Base-by-base conservation (phyloP, 2,113 vertebrate species). In the Cepphus grylle region DNA sequence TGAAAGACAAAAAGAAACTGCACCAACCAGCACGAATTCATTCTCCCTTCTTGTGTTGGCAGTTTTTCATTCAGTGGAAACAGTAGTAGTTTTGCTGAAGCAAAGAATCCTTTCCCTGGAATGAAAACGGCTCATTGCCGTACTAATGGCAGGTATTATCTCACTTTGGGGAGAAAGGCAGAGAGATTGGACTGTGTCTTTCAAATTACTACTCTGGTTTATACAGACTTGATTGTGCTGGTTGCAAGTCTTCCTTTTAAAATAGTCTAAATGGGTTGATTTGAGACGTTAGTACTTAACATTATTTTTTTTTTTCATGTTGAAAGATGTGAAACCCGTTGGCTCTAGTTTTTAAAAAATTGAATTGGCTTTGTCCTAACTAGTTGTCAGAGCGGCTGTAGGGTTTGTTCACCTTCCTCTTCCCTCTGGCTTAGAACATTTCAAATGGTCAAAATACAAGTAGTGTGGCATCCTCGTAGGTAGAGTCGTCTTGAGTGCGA, bases 91-190 rank as follows among this genome's bases (percentile, higher is more conserved):
- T 92, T 53, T 74, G 74, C 70, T 90, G 86, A 82, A 88, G 70
- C 69, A 47, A 43, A 69, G 62, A 55, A n/a, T 76, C 43, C 23
- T 94, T 69, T 38, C 30, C 40, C 32, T 89, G 19, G 30, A 45
- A 56, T 38, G 45, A 32, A 52, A 50, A 65, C 0, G 0, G 18
- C n/a, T 69, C 29, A 5, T 40, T 65, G 40, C 29, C 7, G 0
- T 61, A 23, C 40, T 52, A n/a, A 8, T 42, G 36, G 55, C 55
- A 81, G 49, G 40, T 86, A 0, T 5, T 12, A 25, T 38, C 38
- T 38, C 16, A 40, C 40, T 66, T 26, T 8, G 25, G 59, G 36
- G 21, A 70, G 34, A 66, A 93, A 87, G 45, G 18, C 56, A 86
- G 52, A 74, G 86, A 40, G 15, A 30, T n/a, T 69, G 14, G 17